Evolutionary conservation across 92 coral and sea anemone genomes (phyloP).

Genomic region (Epizoanthus illoricatus): DNA sequence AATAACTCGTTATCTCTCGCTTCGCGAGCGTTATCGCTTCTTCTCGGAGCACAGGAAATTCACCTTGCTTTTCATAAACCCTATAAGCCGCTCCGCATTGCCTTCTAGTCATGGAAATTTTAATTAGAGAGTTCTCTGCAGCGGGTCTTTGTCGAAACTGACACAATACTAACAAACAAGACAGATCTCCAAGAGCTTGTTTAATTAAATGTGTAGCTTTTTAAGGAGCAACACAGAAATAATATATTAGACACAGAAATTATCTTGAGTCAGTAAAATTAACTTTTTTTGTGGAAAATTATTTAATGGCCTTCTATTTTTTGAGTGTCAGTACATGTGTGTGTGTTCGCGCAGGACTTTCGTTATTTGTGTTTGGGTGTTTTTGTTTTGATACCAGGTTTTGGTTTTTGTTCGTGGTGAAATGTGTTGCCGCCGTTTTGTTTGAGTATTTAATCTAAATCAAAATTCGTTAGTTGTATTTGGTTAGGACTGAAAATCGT

Average conservation of each 20-base stretch:
- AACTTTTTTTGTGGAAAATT: not conserved
- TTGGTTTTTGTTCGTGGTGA: conserved; percentile 19
- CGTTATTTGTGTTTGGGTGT: conserved; percentile 1
- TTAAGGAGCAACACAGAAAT: not conserved
- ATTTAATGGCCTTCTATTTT: conserved; percentile 19
- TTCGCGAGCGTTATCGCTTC: too few species aligned
- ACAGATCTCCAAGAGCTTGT: conserved; percentile 26
- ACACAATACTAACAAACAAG: conserved; percentile 10
- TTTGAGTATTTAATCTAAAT: conserved; percentile 32
- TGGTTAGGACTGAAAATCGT: not conserved
- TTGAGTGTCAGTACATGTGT: too few species aligned
- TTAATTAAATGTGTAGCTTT: conserved; percentile 28
- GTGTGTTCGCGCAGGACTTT: not conserved
- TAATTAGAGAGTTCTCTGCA: conserved; percentile 6
- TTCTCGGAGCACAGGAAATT: not conserved
- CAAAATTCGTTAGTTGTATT: conserved; percentile 23
- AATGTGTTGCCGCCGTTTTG: conserved; percentile 35
- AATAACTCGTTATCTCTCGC: conserved; percentile 3
- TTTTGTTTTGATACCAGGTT: conserved; percentile 19
- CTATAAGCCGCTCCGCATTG: not conserved
- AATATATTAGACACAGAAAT: not conserved
- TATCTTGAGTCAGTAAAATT: not conserved
- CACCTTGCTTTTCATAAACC: not conserved
- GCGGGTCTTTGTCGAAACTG: conserved; percentile 29
- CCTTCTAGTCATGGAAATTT: not conserved